A percentile compares a stretch with the other conserved stretches of the same genome.
These are phyloP conservation scores for Drosophila mimica DNA, from an alignment of 2,888 invertebrate species.

Conservation along the genomic window DNA sequence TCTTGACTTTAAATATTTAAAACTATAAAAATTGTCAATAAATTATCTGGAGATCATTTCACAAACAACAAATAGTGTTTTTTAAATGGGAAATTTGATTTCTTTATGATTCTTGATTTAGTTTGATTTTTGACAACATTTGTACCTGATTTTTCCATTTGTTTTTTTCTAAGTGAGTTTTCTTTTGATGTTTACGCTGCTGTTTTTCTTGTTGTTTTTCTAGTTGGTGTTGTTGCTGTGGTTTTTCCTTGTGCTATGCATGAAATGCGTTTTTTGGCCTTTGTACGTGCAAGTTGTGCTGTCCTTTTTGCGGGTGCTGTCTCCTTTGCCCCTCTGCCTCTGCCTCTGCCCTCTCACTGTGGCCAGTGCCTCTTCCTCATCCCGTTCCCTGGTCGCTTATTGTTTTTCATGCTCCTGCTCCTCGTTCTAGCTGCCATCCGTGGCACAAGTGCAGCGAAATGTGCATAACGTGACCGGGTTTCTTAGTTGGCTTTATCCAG, in stretches of 20 bases:
- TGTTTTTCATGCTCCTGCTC: constrained; percentile 57
- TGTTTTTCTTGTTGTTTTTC: constrained; percentile 20
- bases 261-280: constrained; percentile 81
- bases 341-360: too few species aligned
- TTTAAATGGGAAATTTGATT: background rate
- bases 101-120: background rate
- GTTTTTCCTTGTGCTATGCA: constrained; percentile 39
- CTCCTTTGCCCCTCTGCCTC: background rate
- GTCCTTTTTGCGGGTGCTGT: constrained; percentile 41
- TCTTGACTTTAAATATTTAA: background rate
- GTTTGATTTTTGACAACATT: background rate
- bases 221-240: constrained; percentile 17
- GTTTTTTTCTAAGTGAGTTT: constrained; percentile 1
- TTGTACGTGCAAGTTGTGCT: constrained; percentile 69
- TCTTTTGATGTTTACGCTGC: background rate
- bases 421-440: constrained; percentile 28
- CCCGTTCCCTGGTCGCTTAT: constrained; percentile 56
- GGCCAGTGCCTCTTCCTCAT: background rate
- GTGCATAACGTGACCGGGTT: constrained; percentile 81
- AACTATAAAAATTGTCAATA: background rate
- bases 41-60: background rate
- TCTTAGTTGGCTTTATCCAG: constrained; percentile 72
- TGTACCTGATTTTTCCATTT: background rate
- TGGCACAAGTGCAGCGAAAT: constrained; percentile 73
- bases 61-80: background rate